Evolutionary conservation across 1,140 invertebrate genomes (phyloP).

Genomic region (Leptinotarsa lineolata): DNA sequence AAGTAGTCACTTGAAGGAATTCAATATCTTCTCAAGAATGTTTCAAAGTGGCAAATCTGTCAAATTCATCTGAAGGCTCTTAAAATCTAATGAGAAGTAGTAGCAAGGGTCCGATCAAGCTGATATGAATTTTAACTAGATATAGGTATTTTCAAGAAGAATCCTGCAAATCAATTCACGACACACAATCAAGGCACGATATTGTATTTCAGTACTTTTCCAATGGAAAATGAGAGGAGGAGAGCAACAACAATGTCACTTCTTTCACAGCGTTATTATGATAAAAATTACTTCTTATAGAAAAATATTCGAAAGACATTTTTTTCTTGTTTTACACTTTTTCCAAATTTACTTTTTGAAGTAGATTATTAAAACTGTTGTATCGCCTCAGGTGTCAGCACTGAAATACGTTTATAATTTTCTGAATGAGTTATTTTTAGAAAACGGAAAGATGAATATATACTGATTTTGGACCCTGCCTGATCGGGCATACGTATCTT

Average conservation of each 20-base stretch:
- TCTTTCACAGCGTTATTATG: background rate
- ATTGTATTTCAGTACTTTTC: conserved; percentile 53
- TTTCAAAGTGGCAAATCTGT: background rate
- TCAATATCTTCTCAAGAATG: no score
- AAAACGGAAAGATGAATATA: background rate
- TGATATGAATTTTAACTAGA: conserved; percentile 50
- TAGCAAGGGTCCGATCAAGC: conserved; percentile 51
- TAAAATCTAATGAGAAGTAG: conserved; percentile 10
- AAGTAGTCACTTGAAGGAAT: no score
- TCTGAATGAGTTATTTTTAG: conserved; percentile 27
- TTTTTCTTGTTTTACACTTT: background rate
- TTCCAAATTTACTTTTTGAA: background rate
- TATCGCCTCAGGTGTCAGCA: conserved; percentile 31
- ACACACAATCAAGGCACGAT: conserved; percentile 53
- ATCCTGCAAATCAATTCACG: conserved; percentile 47
- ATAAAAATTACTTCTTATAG: conserved; percentile 22
- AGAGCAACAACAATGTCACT: no score
- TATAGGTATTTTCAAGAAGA: conserved; percentile 37
- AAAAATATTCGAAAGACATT: conserved; percentile 43
- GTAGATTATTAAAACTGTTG: background rate
- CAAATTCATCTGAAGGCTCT: background rate
- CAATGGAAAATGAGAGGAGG: background rate
- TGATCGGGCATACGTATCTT: conserved; percentile 1
- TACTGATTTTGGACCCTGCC: conserved; percentile 49
- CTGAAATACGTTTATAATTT: conserved; percentile 43